Base-by-base conservation (phyloP, 2,888 invertebrate species). In the Chydorus sphaericus region DNA sequence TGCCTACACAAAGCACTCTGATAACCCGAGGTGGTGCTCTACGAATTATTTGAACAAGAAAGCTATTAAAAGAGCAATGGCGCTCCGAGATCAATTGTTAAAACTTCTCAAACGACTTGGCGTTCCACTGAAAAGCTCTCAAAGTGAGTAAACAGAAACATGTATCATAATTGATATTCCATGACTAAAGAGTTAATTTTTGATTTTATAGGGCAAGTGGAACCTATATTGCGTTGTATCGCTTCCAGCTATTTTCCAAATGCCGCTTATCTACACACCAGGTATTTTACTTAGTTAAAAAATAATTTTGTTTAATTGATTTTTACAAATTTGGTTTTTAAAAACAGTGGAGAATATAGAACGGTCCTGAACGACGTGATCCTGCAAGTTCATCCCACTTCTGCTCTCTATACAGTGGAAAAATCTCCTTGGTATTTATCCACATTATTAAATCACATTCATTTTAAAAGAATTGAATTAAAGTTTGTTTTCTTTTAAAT, bases 181-280 rank as follows among this genome's bases (percentile, higher is more conserved):
- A n/a, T n/a, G n/a, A n/a, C n/a, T n/a, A n/a, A n/a, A n/a, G 2
- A 28, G n/a, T 16, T 3, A 33, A 14, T 50, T 59, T 52, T 59
- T 56, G 49, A 48, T 4, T 26, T 70, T 69, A 0, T 66, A 83
- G 83, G 74, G 1, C 79, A 82, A 65, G 74, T 77, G 2, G 75
- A 79, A 61, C 74, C 77, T 2, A 72, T 98, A 31, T 78, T 86
- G 63, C 83, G 83, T 61, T 92, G 94, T 68, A 78, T 97, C 26
- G 78, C 88, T 0, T 80, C 85, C 0, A 96, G 94, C 0, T 80
- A 90, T 64, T 97, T 97, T 70, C 83, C 89, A 0, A 92, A 94
- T 68, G 87, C 92, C 0, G 93, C 91, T 0, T 83, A 80, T 65
- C 73, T 92, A 4, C 82, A 85, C 68, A 75, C 81, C 58, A n/a